phyloP scores from a whole-genome alignment of 2,888 invertebrate genomes.

The Phania funesta region DNA sequence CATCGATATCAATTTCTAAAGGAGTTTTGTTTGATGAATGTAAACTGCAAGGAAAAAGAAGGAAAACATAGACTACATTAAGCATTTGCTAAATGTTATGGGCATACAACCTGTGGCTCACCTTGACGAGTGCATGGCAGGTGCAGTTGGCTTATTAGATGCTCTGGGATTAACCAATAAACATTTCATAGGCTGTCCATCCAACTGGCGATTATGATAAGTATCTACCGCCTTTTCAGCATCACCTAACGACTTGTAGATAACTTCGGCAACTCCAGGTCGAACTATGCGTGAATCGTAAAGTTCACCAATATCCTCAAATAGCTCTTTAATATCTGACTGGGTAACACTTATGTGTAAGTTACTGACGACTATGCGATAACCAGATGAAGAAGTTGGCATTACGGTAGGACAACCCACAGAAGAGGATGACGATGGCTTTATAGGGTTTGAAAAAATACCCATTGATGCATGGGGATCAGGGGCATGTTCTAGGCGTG shows the following conservation, averaged over 20 bases:
- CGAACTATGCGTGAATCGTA: slow-evolving; percentile 91
- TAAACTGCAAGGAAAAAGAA: slow-evolving; percentile 58
- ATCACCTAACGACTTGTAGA: slow-evolving; percentile 91
- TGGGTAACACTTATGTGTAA: slow-evolving; percentile 92
- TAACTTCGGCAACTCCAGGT: slow-evolving; percentile 94
- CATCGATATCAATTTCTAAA: slow-evolving; percentile 80
- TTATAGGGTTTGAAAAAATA: slow-evolving; percentile 77
- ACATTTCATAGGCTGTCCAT: slow-evolving; percentile 96
- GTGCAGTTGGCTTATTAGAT: slow-evolving; percentile 82
- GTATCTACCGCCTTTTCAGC: slow-evolving; percentile 95
- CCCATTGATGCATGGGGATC: slow-evolving; percentile 79
- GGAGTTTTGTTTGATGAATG: slow-evolving; percentile 75
- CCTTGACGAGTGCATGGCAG: slow-evolving; percentile 75
- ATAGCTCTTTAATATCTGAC: slow-evolving; percentile 95
- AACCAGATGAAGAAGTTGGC: slow-evolving; percentile 81
- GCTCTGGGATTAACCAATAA: slow-evolving; percentile 89
- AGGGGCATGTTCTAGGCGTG: slow-evolving; percentile 77
- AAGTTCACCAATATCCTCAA: slow-evolving; percentile 95
- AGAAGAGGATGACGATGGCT: slow-evolving; percentile 49
- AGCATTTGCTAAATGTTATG: slow-evolving; percentile 25
- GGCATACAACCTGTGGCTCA: slow-evolving; percentile 67
- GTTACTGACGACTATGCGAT: slow-evolving; percentile 94
- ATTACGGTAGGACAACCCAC: slow-evolving; percentile 79
- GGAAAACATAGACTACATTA: slow-evolving; percentile 43
- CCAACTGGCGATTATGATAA: slow-evolving; percentile 95